Evolutionary conservation across 2,888 invertebrate genomes (phyloP), one percentile per base, ranked within the genome.

Genomic region (Horisme vitalbata): DNA sequence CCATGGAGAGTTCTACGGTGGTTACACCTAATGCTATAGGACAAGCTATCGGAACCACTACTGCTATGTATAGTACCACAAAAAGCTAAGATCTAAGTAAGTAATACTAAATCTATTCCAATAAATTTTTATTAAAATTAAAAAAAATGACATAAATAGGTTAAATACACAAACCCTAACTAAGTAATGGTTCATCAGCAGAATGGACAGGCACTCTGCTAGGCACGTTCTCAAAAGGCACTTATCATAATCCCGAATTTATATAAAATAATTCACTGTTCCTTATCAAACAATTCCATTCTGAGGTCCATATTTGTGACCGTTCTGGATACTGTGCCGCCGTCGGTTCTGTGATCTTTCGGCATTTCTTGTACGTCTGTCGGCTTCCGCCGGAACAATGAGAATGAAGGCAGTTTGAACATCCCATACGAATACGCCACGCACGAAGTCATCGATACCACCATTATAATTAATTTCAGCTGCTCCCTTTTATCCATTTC

Each of bases 401-500:
- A 45, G 7, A 52, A 36, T 5, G 43, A 30, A 0, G 71, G 65
- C 30, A 62, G 8, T 26, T 67, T 59, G 36, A 78, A 62, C 37
- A 78, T 45, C 6, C 83, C 83, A 41, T 63, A 84, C 1, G 84
- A 81, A 55, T 81, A 85, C 7, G 72, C 75, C 5, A 85, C 43
- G 24, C 75, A 63, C n/a, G 79, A 64, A 4, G 71, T 53, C 78
- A 83, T 75, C 3, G 83, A 75, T 41, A 79, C 45, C 2, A 74
- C 70, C 43, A 83, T 21, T 28, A 76, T 52, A n/a, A 83, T 7
- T 0, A 86, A 62, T 62, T 78, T 79, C 3, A 83, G 33, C 49
- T 82, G 79, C 20, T 80, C 80, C 18, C 48, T 68, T 61, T 43
- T 72, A 47, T 87, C 79, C 86, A 87, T 85, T 53, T 65, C 63